Evolutionary conservation across 2,113 vertebrate species (phyloP).

Genomic region (Cyphomyrus plagiostoma): DNA sequence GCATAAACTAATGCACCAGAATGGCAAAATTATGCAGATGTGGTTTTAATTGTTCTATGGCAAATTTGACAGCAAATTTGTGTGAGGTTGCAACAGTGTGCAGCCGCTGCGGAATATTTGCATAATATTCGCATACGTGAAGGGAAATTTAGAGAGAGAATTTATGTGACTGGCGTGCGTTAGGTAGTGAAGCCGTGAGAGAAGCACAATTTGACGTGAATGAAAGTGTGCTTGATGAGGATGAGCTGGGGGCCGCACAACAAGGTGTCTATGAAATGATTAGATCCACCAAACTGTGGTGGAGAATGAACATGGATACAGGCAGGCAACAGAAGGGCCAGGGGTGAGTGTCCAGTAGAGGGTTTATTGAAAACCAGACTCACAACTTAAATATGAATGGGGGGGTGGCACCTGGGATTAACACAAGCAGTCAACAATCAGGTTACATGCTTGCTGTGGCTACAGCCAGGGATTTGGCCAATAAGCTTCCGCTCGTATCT

Average conservation of each 20-base stretch:
- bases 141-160: neutral
- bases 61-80: neutral
- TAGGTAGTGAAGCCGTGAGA: neutral
- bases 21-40: neutral
- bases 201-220: neutral
- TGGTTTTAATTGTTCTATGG: neutral
- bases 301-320: neutral
- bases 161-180: neutral
- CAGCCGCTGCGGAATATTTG: neutral
- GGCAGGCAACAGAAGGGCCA: neutral
- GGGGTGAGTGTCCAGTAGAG: neutral
- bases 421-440: neutral
- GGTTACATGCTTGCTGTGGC: neutral
- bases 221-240: neutral
- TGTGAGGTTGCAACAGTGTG: neutral
- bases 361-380: neutral
- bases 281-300: neutral
- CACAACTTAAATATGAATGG: neutral
- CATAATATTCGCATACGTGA: neutral
- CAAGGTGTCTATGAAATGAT: neutral
- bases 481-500: neutral
- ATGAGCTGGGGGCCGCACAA: neutral
- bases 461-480: neutral
- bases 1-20: neutral
- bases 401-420: neutral